Conservation (phyloP, 2,797 vertebrate species). For the Lepidocolaptes lacrymiger region DNA sequence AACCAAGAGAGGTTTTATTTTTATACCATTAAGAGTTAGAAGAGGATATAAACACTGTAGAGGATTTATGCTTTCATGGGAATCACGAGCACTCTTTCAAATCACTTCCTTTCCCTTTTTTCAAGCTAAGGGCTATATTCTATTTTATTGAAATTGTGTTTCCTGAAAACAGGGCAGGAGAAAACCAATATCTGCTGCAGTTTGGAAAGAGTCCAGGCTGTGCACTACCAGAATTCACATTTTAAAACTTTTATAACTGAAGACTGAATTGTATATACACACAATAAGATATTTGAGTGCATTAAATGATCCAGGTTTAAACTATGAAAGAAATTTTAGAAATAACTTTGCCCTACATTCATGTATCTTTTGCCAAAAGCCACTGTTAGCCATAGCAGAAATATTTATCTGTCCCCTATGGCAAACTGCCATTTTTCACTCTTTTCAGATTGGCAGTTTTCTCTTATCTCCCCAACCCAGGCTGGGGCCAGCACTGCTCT, state of each 20-base stretch:
- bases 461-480: not conserved
- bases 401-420: not conserved
- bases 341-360: not conserved
- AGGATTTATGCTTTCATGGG: conserved; percentile 29
- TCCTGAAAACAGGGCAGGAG: conserved; percentile 9
- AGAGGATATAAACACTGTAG: conserved; percentile 24
- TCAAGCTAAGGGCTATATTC: not conserved
- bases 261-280: not conserved
- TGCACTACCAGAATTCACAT: not conserved
- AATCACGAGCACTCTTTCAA: conserved; percentile 39
- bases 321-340: not conserved
- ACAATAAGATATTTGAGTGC: not conserved
- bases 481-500: not conserved
- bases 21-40: conserved; percentile 13
- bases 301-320: conserved; percentile 52
- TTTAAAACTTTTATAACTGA: not conserved
- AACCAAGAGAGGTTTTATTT: not conserved
- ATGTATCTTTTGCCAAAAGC: not conserved
- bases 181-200: not conserved
- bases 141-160: not conserved
- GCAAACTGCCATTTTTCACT: not conserved
- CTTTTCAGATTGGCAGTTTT: not conserved
- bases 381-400: not conserved
- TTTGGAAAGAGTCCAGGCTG: not conserved
- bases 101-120: not conserved